Conservation (phyloP, 2,888 invertebrate species). For the Drosophila cognata region DNA sequence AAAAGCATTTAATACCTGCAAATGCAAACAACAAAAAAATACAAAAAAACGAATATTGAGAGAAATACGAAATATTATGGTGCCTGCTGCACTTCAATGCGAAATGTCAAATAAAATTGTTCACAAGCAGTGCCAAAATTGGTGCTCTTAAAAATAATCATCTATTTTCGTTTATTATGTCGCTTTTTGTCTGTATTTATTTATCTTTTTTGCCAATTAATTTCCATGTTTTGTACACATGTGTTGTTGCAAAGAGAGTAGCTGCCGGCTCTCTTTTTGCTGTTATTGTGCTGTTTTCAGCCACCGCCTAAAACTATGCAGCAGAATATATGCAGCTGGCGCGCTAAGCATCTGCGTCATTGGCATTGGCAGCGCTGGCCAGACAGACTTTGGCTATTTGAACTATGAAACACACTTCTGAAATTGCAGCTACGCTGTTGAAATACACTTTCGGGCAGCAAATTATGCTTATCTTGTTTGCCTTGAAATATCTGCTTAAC, state of each 20-base stretch:
- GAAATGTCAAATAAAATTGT: constrained; percentile 71
- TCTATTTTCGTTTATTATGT: constrained; percentile 47
- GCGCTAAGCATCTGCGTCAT: constrained; percentile 16
- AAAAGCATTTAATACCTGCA: constrained; percentile 21
- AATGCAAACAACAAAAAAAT: not conserved
- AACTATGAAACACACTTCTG: not conserved
- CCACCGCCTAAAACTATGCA: constrained; percentile 55
- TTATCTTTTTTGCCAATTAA: constrained; percentile 20
- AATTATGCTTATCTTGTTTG: constrained; percentile 1
- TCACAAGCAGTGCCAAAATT: constrained; percentile 62
- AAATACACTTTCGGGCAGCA: constrained; percentile 4
- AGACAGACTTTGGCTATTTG: constrained; percentile 1
- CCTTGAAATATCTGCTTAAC: constrained; percentile 5
- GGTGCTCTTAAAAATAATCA: constrained; percentile 53
- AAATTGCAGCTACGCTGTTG: not conserved
- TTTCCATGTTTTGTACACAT: constrained; percentile 18
- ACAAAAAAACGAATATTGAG: not conserved
- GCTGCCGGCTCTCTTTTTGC: constrained; percentile 6
- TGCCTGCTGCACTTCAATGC: constrained; percentile 22
- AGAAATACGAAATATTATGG: not conserved
- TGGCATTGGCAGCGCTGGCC: constrained; percentile 43
- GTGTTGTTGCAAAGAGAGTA: constrained; percentile 16
- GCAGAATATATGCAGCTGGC: constrained; percentile 14
- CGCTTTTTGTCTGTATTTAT: not conserved
- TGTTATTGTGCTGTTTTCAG: constrained; percentile 18